Evolutionary conservation across 2,113 vertebrate species (phyloP), one percentile per base, ranked within the genome.

Genomic region (Tricholaema leucomelas): DNA sequence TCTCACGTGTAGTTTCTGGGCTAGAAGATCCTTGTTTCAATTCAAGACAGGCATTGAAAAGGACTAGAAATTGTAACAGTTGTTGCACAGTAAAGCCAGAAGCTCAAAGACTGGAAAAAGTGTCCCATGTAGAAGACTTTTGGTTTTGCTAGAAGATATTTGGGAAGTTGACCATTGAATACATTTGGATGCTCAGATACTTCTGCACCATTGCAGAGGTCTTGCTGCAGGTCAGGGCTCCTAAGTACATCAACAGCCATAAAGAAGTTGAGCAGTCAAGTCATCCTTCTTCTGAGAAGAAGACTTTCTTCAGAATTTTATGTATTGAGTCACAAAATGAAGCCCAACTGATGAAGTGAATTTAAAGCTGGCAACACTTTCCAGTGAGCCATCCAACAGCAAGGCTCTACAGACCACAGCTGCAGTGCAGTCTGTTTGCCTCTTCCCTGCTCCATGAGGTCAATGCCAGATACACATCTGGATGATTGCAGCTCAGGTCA

Each of bases 271-370:
- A 88, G 33, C 12, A 50, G 10, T 67, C 2, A 77, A 64, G 33
- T 55, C 8, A 2, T 60, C 38, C 18, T 65, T n/a, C 85, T 77
- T 87, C 56, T 71, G 64, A 64, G 60, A 36, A 44, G 60, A 36
- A 44, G 25, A 23, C 5, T 50, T 50, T 30, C 30, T 17, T 15
- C 72, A 24, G 31, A 67, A 54, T 12, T 66, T 31, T 55, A 81
- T 30, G 15, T 14, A 28, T 83, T 0, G 0, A 42, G 33, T 67
- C 46, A 52, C 11, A 4, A 36, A 36, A 1, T 0, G 1, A 25
- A 75, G 74, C 33, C 77, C 3, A 8, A 55, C 52, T 27, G 71
- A 28, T 7, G 42, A 27, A 16, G 44, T 3, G 75, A 81, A 54
- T 17, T 66, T 4, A 2, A 31, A 25, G 48, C 46, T 50, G 60